Conservation (phyloP, 2,113 vertebrate species). For the Tiliqua scincoides region DNA sequence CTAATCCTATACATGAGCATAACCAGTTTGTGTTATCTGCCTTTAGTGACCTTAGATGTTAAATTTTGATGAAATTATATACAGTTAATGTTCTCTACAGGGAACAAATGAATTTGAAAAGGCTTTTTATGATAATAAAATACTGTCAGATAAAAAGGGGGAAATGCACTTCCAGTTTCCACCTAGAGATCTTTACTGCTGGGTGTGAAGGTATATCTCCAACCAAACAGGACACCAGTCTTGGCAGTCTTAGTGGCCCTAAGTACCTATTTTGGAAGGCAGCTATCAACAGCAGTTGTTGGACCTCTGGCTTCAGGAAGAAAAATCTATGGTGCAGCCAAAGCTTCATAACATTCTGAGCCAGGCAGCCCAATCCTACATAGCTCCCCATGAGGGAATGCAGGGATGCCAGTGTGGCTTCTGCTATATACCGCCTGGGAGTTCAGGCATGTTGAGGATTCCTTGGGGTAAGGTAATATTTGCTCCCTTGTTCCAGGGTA, state of each 20-base stretch:
- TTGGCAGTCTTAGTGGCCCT: neutral
- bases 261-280: neutral
- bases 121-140: slow-evolving; percentile 23
- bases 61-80: slow-evolving; percentile 6
- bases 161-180: neutral
- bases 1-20: neutral
- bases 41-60: neutral
- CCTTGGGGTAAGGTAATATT: no score
- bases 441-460: no score
- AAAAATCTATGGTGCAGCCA: neutral
- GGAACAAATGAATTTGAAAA: slow-evolving; percentile 20
- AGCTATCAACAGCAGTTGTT: neutral
- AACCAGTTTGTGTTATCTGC: slow-evolving; percentile 12
- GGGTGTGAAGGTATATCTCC: neutral
- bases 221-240: neutral
- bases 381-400: no score
- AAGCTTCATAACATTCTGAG: neutral
- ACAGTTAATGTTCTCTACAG: neutral
- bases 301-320: neutral
- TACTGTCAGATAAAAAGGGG: neutral
- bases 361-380: no score
- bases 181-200: neutral
- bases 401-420: no score
- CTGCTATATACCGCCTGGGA: no score
- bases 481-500: no score